Evolutionary conservation across 2,113 vertebrate species (phyloP).

Genomic region (Psittacula cyanocephala): DNA sequence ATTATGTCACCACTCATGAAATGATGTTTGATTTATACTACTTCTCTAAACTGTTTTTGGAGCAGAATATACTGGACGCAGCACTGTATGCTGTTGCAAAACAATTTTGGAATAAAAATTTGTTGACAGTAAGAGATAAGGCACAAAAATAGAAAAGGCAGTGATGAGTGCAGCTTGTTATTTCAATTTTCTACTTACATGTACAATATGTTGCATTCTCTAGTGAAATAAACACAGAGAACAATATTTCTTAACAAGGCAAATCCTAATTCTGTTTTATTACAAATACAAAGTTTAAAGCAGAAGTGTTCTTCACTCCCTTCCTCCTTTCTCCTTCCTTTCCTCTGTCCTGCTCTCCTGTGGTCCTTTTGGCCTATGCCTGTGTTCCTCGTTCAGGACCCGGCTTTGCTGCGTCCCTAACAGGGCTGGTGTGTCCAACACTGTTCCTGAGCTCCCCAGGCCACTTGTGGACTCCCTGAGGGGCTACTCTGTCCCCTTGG

Average conservation of each 20-base stretch:
- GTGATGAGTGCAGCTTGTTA: background rate
- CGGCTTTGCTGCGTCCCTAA: background rate
- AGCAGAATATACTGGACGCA: background rate
- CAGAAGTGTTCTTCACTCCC: background rate
- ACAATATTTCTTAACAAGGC: background rate
- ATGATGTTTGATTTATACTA: background rate
- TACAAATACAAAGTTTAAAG: background rate
- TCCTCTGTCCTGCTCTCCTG: background rate
- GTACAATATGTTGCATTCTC: background rate
- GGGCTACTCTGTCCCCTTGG: rapidly evolving
- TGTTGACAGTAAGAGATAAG: background rate
- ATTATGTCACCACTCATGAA: background rate
- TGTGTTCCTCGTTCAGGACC: too few relatives aligned
- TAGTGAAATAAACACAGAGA: background rate
- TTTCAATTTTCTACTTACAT: background rate
- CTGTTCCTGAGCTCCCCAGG: background rate
- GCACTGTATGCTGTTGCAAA: rapidly evolving
- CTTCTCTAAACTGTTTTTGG: background rate
- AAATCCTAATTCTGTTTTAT: background rate
- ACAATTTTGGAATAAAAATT: background rate
- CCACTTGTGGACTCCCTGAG: background rate
- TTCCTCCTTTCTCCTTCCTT: background rate
- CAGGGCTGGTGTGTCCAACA: rapidly evolving
- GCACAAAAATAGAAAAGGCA: background rate
- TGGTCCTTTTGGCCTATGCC: rapidly evolving